These are phyloP conservation scores for Neoaliturus tenellus DNA, from an alignment of 2,888 invertebrate genomes.

Conservation along the genomic window DNA sequence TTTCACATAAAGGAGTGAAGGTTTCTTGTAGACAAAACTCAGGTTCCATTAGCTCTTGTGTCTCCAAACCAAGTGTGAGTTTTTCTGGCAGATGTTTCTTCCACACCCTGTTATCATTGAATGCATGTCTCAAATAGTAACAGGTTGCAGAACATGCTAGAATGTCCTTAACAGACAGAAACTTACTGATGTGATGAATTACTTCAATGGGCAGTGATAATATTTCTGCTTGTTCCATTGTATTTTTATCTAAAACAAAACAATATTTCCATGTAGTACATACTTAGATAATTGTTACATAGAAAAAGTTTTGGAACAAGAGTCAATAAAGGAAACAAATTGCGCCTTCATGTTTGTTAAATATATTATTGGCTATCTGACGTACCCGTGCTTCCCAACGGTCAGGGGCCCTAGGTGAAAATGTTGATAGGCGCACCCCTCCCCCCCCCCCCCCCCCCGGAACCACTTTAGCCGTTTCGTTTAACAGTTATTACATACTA, in stretches of 20 bases:
- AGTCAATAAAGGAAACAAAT: too few species aligned
- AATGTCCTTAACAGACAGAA: not conserved
- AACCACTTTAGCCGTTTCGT: too few species aligned
- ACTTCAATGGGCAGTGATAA: not conserved
- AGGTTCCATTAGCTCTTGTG: not conserved
- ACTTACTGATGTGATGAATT: constrained; percentile 5
- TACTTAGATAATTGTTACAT: too few species aligned
- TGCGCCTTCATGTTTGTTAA: too few species aligned
- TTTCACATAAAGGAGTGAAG: not conserved
- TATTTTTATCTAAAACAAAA: not conserved
- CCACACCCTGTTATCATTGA: not conserved
- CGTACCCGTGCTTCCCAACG: too few species aligned
- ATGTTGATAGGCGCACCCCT: too few species aligned
- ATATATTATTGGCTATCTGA: too few species aligned
- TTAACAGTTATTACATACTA: too few species aligned
- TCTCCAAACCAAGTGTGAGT: not conserved
- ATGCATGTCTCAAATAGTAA: not conserved
- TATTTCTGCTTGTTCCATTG: not conserved
- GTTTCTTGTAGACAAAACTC: not conserved
- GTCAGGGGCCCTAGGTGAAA: too few species aligned
- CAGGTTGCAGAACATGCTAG: not conserved
- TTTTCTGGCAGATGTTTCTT: not conserved
- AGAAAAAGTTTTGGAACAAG: too few species aligned
- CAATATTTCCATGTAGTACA: too few species aligned
- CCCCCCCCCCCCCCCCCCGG: too few species aligned